Percentiles rank a stretch among this genome's conserved stretches.
phyloP scores from a whole-genome alignment of 2,888 invertebrate genomes.

The Acrobasis consociella region DNA sequence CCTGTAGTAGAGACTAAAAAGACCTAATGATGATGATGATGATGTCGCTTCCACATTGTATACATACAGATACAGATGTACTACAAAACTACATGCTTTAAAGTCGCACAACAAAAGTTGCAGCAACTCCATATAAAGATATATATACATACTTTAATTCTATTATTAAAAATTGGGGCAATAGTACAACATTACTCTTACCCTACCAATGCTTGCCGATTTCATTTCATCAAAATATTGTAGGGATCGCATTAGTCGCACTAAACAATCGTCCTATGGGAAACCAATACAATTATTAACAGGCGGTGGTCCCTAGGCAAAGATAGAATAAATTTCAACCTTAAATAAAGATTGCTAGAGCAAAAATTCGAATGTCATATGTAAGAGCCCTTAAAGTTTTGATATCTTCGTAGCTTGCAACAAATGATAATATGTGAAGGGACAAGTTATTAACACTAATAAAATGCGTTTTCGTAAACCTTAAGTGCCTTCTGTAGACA shows the following conservation, averaged over 20 bases:
- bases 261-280: not conserved
- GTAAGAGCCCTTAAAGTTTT: not conserved
- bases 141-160: too few species aligned
- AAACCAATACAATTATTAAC: not conserved
- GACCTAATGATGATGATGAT: too few species aligned
- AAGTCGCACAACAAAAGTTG: too few species aligned
- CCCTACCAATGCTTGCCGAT: not conserved
- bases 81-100: too few species aligned
- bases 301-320: not conserved
- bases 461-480: too few species aligned
- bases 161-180: not conserved
- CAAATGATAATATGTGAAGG: not conserved
- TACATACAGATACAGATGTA: too few species aligned
- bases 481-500: too few species aligned
- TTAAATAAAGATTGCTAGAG: not conserved
- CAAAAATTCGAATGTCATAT: not conserved
- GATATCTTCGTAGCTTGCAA: not conserved
- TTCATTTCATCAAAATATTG: not conserved
- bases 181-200: not conserved
- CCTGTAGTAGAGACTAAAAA: too few species aligned
- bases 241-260: not conserved
- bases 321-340: not conserved
- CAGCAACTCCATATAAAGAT: too few species aligned
- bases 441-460: too few species aligned
- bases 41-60: too few species aligned